These are phyloP conservation scores for Mastacembelus armatus DNA, from an alignment of 2,797 vertebrate species.

Conservation along the genomic window DNA sequence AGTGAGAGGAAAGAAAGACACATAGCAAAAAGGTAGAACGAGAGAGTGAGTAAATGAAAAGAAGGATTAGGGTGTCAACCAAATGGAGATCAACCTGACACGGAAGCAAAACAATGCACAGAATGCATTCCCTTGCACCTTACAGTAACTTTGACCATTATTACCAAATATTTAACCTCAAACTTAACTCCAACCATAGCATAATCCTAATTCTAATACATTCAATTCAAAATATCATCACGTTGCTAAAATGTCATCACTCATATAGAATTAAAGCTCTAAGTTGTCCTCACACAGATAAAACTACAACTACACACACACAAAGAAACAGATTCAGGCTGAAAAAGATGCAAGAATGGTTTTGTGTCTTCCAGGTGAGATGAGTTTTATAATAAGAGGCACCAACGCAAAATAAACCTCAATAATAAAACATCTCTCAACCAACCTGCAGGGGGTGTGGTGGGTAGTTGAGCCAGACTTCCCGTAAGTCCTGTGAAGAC, in stretches of 20 bases:
- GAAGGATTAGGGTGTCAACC: constrained; percentile 60
- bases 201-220: no score
- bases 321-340: constrained; percentile 21
- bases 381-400: constrained; percentile 63
- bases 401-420: constrained; percentile 64
- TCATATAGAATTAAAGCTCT: no score
- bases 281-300: constrained; percentile 47
- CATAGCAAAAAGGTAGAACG: not conserved
- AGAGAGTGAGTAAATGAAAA: constrained; percentile 46
- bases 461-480: constrained; percentile 99
- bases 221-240: no score
- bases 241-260: no score
- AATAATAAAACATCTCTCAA: constrained; percentile 52
- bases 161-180: no score
- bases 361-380: constrained; percentile 48
- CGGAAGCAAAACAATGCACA: constrained; percentile 46
- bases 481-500: constrained; percentile 89
- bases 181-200: no score
- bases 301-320: constrained; percentile 29
- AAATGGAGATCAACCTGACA: constrained; percentile 46
- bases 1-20: constrained; percentile 7
- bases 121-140: no score
- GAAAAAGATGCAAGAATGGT: constrained; percentile 24
- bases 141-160: no score
- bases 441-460: constrained; percentile 97